phyloP scores from a whole-genome alignment of 2,888 invertebrate species.

The Drosophila affinis region DNA sequence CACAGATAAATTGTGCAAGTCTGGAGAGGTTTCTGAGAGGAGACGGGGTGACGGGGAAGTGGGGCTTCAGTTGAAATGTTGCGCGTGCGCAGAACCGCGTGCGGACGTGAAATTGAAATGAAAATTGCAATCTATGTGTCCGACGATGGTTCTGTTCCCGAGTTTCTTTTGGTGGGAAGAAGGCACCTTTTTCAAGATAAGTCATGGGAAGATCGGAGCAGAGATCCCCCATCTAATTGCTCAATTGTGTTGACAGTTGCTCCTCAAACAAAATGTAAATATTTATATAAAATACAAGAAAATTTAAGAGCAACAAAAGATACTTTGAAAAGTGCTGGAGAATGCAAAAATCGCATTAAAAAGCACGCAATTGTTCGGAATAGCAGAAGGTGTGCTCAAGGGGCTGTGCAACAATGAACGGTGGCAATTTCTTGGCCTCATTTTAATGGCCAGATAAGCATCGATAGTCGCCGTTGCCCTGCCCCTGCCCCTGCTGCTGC shows the following conservation, averaged over 20 bases:
- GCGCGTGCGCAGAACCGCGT: constrained; percentile 40
- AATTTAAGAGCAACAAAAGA: constrained; percentile 9
- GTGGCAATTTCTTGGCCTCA: constrained; percentile 52
- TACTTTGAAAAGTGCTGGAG: constrained; percentile 10
- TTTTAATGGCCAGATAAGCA: constrained; percentile 67
- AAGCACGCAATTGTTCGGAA: constrained; percentile 54
- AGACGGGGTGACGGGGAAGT: constrained; percentile 20
- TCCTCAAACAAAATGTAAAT: constrained; percentile 30
- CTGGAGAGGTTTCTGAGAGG: not conserved
- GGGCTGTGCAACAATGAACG: constrained; percentile 1
- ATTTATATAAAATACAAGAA: constrained; percentile 26
- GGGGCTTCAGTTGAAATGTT: constrained; percentile 29
- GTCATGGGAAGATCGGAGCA: constrained; percentile 41
- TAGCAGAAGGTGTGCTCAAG: not conserved
- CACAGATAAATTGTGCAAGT: constrained; percentile 52
- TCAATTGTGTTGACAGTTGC: constrained; percentile 59
- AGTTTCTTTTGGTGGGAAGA: constrained; percentile 21
- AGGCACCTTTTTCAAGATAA: constrained; percentile 34
- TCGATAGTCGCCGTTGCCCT: constrained; percentile 38
- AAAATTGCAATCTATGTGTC: constrained; percentile 33
- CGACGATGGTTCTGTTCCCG: constrained; percentile 15
- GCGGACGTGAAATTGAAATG: constrained; percentile 41
- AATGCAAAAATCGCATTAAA: constrained; percentile 55
- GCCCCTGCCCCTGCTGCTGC: not conserved
- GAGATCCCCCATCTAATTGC: constrained; percentile 46